These are phyloP conservation scores for Axea sp. DNA, from an alignment of 2,888 invertebrate genomes.

Conservation along the genomic window DNA sequence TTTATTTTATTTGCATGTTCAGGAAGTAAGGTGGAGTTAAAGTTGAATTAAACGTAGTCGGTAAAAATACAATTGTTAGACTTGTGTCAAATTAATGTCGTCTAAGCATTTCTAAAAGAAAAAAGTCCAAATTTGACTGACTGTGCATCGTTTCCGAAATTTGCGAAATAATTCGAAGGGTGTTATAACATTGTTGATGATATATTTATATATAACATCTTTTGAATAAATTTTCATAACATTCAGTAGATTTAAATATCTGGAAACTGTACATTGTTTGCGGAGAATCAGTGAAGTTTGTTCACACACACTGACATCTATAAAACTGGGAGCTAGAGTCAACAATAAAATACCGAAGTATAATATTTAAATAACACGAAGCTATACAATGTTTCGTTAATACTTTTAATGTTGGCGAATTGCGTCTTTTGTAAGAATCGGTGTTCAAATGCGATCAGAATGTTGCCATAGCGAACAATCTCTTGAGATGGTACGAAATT, in stretches of 20 bases:
- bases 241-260: conserved; percentile 21
- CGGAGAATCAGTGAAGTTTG: conserved; percentile 7
- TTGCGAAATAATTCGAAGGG: neutral
- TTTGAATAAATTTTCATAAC: conserved; percentile 32
- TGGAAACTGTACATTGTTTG: conserved; percentile 5
- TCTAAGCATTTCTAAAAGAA: too few species aligned
- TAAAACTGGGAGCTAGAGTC: neutral
- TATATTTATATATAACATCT: neutral
- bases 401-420: conserved; percentile 27
- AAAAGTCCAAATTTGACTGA: neutral
- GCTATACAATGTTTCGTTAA: neutral
- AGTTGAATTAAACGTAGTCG: conserved; percentile 12
- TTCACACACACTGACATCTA: neutral
- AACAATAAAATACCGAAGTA: conserved; percentile 12
- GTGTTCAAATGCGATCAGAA: conserved; percentile 57
- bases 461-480: conserved; percentile 42
- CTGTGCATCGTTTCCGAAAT: neutral
- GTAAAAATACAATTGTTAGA: conserved; percentile 4
- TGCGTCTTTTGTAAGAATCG: conserved; percentile 22
- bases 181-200: neutral
- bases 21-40: conserved; percentile 24
- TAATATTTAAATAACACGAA: conserved; percentile 3
- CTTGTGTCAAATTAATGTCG: conserved; percentile 6
- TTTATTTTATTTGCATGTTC: conserved; percentile 36
- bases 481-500: conserved; percentile 63